Conservation (phyloP, 2,113 vertebrate genomes). For the Phainopepla nitens region DNA sequence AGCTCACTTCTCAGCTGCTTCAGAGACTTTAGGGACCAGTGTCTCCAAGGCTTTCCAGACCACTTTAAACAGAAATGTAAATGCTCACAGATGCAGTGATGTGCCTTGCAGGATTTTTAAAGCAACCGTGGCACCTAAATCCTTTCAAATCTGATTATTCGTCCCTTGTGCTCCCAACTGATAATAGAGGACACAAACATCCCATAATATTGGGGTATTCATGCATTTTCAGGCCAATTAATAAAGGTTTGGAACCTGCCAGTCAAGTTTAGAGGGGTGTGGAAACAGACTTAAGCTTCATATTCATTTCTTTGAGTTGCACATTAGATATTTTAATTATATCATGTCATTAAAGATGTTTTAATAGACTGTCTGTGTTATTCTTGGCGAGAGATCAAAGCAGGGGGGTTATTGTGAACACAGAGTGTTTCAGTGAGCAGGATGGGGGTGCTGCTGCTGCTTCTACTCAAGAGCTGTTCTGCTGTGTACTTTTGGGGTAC, state of each 20-base stretch:
- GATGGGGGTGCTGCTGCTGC: neutral
- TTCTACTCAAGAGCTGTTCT: neutral
- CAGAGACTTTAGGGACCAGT: neutral
- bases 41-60: neutral
- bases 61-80: conserved; percentile 8
- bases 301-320: conserved; percentile 47
- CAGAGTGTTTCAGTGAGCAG: neutral
- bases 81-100: neutral
- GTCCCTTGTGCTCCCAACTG: neutral
- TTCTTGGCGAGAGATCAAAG: conserved; percentile 48
- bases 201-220: neutral
- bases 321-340: conserved; percentile 39
- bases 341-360: conserved; percentile 55
- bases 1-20: neutral
- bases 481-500: neutral
- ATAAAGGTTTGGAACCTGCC: conserved; percentile 34
- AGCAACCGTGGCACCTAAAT: neutral
- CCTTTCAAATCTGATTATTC: conserved; percentile 1
- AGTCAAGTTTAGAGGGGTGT: conserved; percentile 52
- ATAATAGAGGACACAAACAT: neutral
- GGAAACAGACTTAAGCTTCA: conserved; percentile 30
- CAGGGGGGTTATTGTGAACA: neutral
- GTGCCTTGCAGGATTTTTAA: conserved; percentile 15
- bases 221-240: conserved; percentile 9
- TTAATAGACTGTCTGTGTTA: conserved; percentile 43